Evolutionary conservation across 2,888 invertebrate genomes (phyloP).

Genomic region (Monoplex corrugatus): DNA sequence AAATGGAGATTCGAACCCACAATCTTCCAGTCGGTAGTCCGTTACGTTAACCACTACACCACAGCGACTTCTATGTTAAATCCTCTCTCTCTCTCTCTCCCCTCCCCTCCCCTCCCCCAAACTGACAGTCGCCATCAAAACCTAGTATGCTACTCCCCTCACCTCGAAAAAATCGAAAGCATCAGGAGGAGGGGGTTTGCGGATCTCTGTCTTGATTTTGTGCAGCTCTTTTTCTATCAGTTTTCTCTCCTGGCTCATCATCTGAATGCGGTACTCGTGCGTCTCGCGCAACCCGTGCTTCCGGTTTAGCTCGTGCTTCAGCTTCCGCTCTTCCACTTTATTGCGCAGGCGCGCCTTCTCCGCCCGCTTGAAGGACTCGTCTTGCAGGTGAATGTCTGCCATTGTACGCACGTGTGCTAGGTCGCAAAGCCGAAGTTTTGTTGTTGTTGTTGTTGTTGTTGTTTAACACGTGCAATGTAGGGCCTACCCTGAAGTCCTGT

Average conservation of each 20-base stretch:
- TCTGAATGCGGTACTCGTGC: conserved; percentile 25
- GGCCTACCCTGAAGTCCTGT: too few species aligned
- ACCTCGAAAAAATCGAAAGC: neutral
- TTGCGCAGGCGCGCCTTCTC: conserved; percentile 41
- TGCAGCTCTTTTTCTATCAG: conserved; percentile 39
- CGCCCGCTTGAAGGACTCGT: conserved; percentile 18
- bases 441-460: neutral
- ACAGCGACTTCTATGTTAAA: too few species aligned
- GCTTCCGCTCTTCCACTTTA: conserved; percentile 17
- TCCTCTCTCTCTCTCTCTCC: too few species aligned
- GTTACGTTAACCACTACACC: too few species aligned
- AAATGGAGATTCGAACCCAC: too few species aligned
- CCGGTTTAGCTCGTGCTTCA: conserved; percentile 36
- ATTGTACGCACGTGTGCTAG: neutral
- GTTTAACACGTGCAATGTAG: too few species aligned
- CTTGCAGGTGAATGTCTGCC: conserved; percentile 14
- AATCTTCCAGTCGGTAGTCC: too few species aligned
- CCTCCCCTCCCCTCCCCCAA: too few species aligned
- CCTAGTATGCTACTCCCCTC: too few species aligned
- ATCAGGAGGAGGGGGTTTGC: neutral
- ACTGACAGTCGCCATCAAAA: neutral
- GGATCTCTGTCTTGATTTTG: conserved; percentile 15
- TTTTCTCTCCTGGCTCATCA: conserved; percentile 35
- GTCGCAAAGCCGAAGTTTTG: neutral
- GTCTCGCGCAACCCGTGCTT: conserved; percentile 29